These are phyloP conservation scores for Spisula solida DNA, from an alignment of 2,888 invertebrate genomes.

Conservation along the genomic window DNA sequence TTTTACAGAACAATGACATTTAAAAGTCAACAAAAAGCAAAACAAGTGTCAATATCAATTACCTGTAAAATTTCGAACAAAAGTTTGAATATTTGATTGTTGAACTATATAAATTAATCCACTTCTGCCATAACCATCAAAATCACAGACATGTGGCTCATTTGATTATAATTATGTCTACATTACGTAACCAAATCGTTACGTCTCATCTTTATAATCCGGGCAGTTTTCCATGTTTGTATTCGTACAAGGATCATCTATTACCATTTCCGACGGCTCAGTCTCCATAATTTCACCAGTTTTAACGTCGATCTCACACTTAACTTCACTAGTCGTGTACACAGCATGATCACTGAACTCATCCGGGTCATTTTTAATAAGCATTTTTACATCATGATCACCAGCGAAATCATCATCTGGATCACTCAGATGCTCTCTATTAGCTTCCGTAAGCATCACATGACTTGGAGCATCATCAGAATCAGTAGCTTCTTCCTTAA, in stretches of 20 bases:
- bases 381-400: constrained; percentile 26
- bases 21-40: no score
- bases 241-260: background rate
- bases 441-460: constrained; percentile 47
- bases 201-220: background rate
- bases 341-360: constrained; percentile 34
- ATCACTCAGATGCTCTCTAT: constrained; percentile 41
- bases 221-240: background rate
- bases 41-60: no score
- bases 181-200: background rate
- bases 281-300: constrained; percentile 30
- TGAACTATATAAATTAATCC: no score
- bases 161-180: background rate
- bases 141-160: no score
- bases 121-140: no score
- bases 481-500: constrained; percentile 29
- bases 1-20: no score
- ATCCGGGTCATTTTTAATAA: constrained; percentile 34
- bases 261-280: constrained; percentile 20
- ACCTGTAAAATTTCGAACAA: no score
- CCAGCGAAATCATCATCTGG: constrained; percentile 21
- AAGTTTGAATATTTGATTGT: no score
- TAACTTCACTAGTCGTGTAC: constrained; percentile 34
- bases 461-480: constrained; percentile 44
- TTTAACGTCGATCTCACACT: constrained; percentile 38